These are phyloP conservation scores for Rotaria magnacalcarata DNA, from an alignment of 2,888 invertebrate genomes.

Conservation along the genomic window DNA sequence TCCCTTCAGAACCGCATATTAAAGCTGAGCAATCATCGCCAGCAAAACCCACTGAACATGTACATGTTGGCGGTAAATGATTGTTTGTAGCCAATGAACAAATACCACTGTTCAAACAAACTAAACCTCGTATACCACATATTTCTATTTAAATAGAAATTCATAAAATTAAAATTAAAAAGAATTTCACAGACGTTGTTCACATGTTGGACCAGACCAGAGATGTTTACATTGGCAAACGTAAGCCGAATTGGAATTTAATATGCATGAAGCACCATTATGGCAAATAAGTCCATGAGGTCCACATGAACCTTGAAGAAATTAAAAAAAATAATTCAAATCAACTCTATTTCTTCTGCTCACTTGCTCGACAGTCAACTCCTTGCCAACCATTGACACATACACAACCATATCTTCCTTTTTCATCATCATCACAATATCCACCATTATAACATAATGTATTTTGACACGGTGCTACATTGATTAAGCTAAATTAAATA, in stretches of 20 bases:
- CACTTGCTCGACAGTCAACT: background rate
- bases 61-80: background rate
- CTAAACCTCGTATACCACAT: background rate
- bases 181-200: background rate
- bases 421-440: background rate
- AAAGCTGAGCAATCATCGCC: background rate
- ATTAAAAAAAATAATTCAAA: background rate
- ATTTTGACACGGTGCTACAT: background rate
- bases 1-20: background rate
- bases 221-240: background rate
- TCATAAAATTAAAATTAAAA: background rate
- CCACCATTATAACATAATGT: background rate
- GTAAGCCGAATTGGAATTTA: background rate
- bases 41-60: background rate
- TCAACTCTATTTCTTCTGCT: background rate
- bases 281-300: background rate
- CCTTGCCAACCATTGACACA: background rate
- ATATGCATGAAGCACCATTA: background rate
- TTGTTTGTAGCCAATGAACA: background rate
- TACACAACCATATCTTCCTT: background rate
- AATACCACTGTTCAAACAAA: background rate
- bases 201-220: background rate
- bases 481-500: background rate
- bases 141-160: background rate
- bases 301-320: background rate